Base-by-base conservation (phyloP, 2,113 vertebrate species). In the Peromyscus californicus region DNA sequence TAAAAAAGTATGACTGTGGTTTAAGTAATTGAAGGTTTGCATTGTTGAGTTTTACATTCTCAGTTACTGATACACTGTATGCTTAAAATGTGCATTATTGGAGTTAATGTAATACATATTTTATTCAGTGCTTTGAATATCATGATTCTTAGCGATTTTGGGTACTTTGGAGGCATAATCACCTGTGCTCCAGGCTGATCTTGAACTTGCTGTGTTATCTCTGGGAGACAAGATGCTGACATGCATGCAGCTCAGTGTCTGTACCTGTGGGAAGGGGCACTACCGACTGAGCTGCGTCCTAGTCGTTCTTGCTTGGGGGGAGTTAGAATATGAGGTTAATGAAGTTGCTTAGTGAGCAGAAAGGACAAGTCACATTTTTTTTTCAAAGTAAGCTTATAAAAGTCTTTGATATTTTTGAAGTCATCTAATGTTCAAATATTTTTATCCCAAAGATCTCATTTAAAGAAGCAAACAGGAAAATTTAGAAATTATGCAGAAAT, bases 401-500 rank as follows among this genome's bases (percentile, higher is more conserved):
- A 91, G 26, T 74, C 26, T 70, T 65, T 42, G 6, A 42, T 13
- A 16, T 76, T 74, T 48, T 82, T 76, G 16, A 82, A 70, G 92
- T 5, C 76, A 75, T 79, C 70, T 67, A 79, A 75, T 92, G 57
- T 94, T 83, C 70, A 95, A 69, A 57, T 80, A 45, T 78, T 85
- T 76, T 51, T 91, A 79, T 93, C 13, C 63, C 65, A 86, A 59
- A 93, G 33, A 45, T 89, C 45, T 79, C 24, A 85, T 86, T 87
- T 95, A 93, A 95, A 51, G 48, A 90, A 93, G 33, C 88, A 88
- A 59, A n/a, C 82, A 95, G 61, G 48, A 95, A 75, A 94, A 90
- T 8, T 8, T 90, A 51, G 48, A 91, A 69, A 80, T 84, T 65
- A 42, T 45, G 83, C 19, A 61, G 76, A 87, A 36, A 65, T 93